Conservation (phyloP, 1,140 invertebrate species). For the Oryctes rhinoceros region DNA sequence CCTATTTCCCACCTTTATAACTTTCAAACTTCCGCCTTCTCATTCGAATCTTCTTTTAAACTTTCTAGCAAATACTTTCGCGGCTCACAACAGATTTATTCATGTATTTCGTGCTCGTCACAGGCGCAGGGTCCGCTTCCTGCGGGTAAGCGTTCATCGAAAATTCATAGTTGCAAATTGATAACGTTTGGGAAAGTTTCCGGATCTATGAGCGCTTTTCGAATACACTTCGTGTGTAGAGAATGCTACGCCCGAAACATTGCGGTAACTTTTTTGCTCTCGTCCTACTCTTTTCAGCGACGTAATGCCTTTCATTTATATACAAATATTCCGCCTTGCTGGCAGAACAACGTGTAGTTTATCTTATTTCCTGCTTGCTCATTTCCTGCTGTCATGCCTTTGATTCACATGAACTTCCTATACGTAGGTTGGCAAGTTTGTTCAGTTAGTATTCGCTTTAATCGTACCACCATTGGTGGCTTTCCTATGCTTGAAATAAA, state of each 20-base stretch:
- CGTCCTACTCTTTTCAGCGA: background rate
- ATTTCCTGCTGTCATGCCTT: constrained; percentile 16
- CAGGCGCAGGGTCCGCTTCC: background rate
- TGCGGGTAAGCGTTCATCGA: background rate
- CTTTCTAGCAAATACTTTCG: background rate
- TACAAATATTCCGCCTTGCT: background rate
- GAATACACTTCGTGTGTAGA: background rate
- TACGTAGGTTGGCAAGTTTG: background rate
- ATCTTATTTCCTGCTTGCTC: constrained; percentile 17
- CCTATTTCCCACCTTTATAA: background rate
- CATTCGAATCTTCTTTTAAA: background rate
- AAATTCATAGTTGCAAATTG: constrained; percentile 19
- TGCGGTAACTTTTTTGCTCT: too few relatives aligned
- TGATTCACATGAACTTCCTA: background rate
- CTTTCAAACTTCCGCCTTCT: background rate
- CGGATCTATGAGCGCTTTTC: background rate
- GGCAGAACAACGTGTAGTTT: constrained; percentile 6
- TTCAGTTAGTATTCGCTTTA: background rate
- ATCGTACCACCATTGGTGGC: background rate
- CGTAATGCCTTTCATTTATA: background rate
- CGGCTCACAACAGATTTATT: background rate
- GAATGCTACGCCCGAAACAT: too few relatives aligned
- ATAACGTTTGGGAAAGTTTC: background rate
- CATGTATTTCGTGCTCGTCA: background rate
- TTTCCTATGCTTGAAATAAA: background rate